A percentile compares a stretch with the other conserved stretches of the same genome.
These are phyloP conservation scores for Geophilus truncorum DNA, from an alignment of 2,888 invertebrate species.

Conservation along the genomic window DNA sequence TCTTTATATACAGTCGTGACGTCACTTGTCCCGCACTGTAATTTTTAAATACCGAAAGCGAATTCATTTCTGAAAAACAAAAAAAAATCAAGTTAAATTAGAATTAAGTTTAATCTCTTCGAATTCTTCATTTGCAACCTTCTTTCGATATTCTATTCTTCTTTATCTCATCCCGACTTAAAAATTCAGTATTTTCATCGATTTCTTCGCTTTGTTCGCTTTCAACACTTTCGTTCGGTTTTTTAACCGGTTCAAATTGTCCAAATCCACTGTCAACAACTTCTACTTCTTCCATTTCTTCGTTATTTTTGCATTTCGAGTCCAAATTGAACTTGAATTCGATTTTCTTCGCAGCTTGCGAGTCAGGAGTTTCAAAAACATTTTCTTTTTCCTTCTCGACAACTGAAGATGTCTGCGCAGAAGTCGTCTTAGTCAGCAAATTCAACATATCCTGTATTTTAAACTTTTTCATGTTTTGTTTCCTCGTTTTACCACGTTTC, in stretches of 20 bases:
- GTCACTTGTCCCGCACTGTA: constrained; percentile 76
- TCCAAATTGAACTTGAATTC: constrained; percentile 33
- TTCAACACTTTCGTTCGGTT: not conserved
- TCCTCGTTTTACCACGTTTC: not conserved
- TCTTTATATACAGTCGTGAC: constrained; percentile 85
- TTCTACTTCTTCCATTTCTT: not conserved
- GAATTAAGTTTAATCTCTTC: not conserved
- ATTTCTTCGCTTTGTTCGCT: constrained; percentile 31
- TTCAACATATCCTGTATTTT: not conserved
- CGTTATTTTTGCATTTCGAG: not conserved
- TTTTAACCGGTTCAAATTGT: constrained; percentile 3
- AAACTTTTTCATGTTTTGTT: constrained; percentile 43
- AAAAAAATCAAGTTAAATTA: not conserved
- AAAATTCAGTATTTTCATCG: constrained; percentile 44
- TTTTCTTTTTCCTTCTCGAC: constrained; percentile 43
- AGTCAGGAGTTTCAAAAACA: constrained; percentile 54
- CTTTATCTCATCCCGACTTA: constrained; percentile 61
- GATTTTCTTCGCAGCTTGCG: constrained; percentile 38
- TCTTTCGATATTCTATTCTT: constrained; percentile 64
- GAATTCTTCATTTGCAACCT: constrained; percentile 47
- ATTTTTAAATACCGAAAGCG: constrained; percentile 75
- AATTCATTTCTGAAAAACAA: constrained; percentile 57
- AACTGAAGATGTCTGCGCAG: constrained; percentile 49
- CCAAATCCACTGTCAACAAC: constrained; percentile 28
- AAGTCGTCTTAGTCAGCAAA: constrained; percentile 44